A percentile compares a stretch with the other conserved stretches of the same genome.
Conservation (phyloP, 2,797 vertebrate genomes). For the Mus minutoides region DNA sequence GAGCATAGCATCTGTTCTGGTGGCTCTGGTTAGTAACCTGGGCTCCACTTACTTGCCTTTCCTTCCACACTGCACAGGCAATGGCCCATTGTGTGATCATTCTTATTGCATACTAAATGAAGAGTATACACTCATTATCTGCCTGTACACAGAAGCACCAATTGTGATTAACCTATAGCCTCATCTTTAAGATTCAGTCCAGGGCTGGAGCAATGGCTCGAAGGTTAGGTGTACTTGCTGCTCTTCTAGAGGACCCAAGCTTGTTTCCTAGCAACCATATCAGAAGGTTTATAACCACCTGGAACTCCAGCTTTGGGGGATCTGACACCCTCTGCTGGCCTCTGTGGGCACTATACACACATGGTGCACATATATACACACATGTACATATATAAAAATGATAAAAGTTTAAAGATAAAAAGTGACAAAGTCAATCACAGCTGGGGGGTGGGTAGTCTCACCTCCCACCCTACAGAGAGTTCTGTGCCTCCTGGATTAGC, state of each 20-base stretch:
- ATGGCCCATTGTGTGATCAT: rapidly evolving
- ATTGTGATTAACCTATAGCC: neutral
- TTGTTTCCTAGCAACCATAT: neutral
- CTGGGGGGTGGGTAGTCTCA: neutral
- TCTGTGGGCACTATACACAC: neutral
- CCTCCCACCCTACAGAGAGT: neutral
- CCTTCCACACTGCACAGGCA: neutral
- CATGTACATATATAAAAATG: neutral
- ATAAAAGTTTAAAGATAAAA: neutral
- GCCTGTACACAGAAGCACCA: neutral
- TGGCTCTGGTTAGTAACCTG: neutral
- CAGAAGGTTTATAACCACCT: neutral
- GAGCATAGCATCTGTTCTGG: neutral
- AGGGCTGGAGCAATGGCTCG: neutral
- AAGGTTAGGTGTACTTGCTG: neutral
- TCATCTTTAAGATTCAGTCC: neutral
- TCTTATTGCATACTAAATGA: neutral
- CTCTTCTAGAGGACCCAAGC: no score
- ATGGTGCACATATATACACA: neutral
- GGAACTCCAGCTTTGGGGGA: neutral
- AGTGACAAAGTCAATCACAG: neutral
- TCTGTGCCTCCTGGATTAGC: neutral
- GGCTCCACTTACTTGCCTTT: neutral
- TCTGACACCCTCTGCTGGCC: neutral
- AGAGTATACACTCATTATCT: neutral